Evolutionary conservation across 1,140 invertebrate genomes (phyloP).

Genomic region (Plodia interpunctella): DNA sequence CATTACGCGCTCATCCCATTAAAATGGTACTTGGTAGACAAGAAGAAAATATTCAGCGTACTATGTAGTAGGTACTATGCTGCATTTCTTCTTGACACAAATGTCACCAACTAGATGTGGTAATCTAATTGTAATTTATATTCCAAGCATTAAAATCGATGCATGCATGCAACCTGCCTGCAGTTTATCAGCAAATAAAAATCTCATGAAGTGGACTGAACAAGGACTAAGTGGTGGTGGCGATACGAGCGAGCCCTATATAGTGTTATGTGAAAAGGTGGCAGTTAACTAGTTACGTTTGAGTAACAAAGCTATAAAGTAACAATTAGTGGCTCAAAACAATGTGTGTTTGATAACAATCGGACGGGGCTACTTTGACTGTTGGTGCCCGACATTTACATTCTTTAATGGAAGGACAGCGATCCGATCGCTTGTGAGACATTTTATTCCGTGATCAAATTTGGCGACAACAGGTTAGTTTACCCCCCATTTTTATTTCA

Average conservation of each 20-base stretch:
- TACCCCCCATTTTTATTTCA: not conserved
- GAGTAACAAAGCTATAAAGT: conserved; percentile 35
- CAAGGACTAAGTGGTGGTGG: not conserved
- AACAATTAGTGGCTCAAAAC: conserved; percentile 39
- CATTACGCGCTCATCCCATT: too few relatives aligned
- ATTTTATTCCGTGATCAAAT: not conserved
- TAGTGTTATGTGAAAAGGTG: not conserved
- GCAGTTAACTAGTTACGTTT: not conserved
- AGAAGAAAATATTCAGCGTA: too few relatives aligned
- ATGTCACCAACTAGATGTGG: too few relatives aligned
- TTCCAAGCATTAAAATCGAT: too few relatives aligned
- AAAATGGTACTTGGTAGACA: too few relatives aligned
- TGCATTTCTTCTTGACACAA: too few relatives aligned
- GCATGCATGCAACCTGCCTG: not conserved
- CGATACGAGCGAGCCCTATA: not conserved
- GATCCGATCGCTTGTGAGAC: not conserved
- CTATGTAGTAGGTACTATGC: too few relatives aligned
- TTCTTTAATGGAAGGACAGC: not conserved
- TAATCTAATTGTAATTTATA: too few relatives aligned
- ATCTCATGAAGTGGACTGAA: not conserved
- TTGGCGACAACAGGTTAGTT: not conserved
- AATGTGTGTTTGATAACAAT: conserved; percentile 33
- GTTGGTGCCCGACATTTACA: not conserved
- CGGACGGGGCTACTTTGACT: not conserved
- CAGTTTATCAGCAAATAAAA: not conserved